Evolutionary conservation across 2,888 invertebrate species (phyloP), one percentile per base, ranked within the genome.

Genomic region (Trichogramma evanescens): DNA sequence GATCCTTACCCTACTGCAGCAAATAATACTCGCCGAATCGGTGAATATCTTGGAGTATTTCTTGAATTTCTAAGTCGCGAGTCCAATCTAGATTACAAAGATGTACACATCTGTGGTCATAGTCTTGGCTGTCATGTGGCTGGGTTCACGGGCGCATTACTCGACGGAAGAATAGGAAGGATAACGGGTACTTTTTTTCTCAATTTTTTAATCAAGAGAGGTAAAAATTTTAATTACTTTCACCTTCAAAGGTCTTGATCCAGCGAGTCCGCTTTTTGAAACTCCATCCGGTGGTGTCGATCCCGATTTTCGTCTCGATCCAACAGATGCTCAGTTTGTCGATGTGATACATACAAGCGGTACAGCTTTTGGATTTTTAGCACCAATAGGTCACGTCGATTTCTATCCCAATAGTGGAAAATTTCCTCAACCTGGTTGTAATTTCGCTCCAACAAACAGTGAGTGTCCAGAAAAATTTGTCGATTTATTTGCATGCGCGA

Each of bases 271-370:
- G 0, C 78, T 83, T 4, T 88, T 86, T 71, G 83, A 84, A 74
- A 68, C 69, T 40, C 75, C 72, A 10, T 66, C 70, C 5, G 59
- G 70, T 8, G 54, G 69, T 5, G 71, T 68, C 49, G 79, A 79
- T 59, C 59, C 68, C 0, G 67, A 67, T 4, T 78, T 80, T 57
- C 79, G 82, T 56, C 77, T 90, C 53, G 87, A 87, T 65, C 77
- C 78, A 44, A 82, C 80, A 2, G 89, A 90, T 72, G 89, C 89
- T 0, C 77, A 81, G 40, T 90, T 89, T 69, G 90, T 80, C 3
- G 89, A 90, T 71, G 83, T 89, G 1, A 86, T 90, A 56, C 90
- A 91, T 70, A 88, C 88, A 1, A 85, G 86, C 68, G 84, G 83
- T 0, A 89, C 89, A 0, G 78, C 84, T 46, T 79, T 85, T 46